Base-by-base conservation (phyloP, 2,888 invertebrate genomes). In the Chirona hameri region DNA sequence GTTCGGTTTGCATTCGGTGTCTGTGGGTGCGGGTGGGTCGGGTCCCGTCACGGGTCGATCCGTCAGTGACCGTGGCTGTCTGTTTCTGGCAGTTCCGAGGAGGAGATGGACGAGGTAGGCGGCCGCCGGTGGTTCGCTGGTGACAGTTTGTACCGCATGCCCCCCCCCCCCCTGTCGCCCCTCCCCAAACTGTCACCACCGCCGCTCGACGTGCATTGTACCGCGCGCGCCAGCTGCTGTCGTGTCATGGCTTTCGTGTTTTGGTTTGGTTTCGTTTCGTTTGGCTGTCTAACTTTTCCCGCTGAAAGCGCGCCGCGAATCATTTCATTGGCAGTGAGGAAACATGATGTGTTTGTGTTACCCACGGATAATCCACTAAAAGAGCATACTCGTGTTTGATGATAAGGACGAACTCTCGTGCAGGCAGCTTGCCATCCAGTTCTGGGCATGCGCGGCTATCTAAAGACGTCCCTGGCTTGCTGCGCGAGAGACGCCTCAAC, bases 61-160 rank as follows among this genome's bases (percentile, higher is more conserved):
- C n/a, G 10, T 27, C 65, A 27, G 29, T 29, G 24, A 24, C 18
- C 18, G 10, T 7, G 31, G 18, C 1, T 31, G 31, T 24, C 15
- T 31, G 9, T 18, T 76, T 39, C 39, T 27, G 5, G 29, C 76
- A 76, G 76, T 39, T 76, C 76, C 31, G 76, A 76, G 76, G 76
- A 76, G 76, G 76, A 76, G 76, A 76, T 76, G 76, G 76, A 76
- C 39, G 76, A 76, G 76, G 76, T 76, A 76, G 39, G 76, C 31
- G 9, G 31, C 14, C 31, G 57, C 21, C 18, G 57, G 12, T 57
- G 57, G 57, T 18, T 18, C 57, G 18, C 57, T 57, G 57, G 18
- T 57, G 57, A 57, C 57, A 57, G 21, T 21, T 12, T 57, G 57
- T 21, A 18, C 21, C 57, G 21, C 18, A 57, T 57, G 14, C 18